Base-by-base conservation (phyloP, 2,113 vertebrate genomes). In the Mus pahari region DNA sequence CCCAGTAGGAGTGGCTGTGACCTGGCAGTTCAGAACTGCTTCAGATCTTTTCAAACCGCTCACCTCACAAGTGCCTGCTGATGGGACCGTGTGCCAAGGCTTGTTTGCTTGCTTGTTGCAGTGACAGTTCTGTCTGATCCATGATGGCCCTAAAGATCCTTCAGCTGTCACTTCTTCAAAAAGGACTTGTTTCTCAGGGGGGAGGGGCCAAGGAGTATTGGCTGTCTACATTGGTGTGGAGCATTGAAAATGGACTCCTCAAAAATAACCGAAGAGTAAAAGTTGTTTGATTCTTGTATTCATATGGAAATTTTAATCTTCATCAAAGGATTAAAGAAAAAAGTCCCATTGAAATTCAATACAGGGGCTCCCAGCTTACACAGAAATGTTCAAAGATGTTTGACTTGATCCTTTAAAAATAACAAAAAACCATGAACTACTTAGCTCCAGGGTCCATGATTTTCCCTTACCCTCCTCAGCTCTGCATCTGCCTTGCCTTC, bases 261-360 rank as follows among this genome's bases (percentile, higher is more conserved):
- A 12, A 71, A 50, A 98, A 98, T 98, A 98, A 98, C 97, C 98
- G 99, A 98, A 98, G 98, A 99, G 98, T 99, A 99, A 99, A 98
- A 99, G 98, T 99, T 99, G 98, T 99, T 99, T 99, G 98, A 98
- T 99, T 99, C 98, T 98, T 98, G 98, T 98, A 99, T 99, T 99
- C 99, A 99, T 98, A 99, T 99, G 99, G 99, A 99, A 99, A 99
- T 99, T 99, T 99, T 99, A 99, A 99, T 99, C 99, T 99, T 98
- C 98, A 98, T 98, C 98, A 98, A 99, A 99, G 97, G 98, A 97
- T 98, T 97, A 98, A 95, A 98, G 98, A 98, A 98, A 96, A 98
- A 97, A 99, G 98, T 98, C 98, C 98, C 92, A 96, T 96, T 98
- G 98, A 98, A 98, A 98, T 98, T 97, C 98, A 98, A 97, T 98